phyloP scores from a whole-genome alignment of 2,797 vertebrate genomes.

The Lepilemur ruficaudatus region DNA sequence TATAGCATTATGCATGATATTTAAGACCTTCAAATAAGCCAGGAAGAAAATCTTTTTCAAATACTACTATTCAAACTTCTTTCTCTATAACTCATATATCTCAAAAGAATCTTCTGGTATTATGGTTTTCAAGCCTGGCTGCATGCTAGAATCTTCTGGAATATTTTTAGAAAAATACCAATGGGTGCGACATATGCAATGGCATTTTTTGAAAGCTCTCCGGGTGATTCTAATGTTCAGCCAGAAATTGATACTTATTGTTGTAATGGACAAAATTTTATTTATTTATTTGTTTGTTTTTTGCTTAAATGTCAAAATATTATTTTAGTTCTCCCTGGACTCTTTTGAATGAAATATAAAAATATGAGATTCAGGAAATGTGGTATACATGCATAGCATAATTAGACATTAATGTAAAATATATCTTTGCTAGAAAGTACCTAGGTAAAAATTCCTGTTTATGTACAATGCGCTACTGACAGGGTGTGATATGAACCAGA shows the following conservation, averaged over 20 bases:
- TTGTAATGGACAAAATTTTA: slow-evolving; percentile 26
- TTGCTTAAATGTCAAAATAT: slow-evolving; percentile 59
- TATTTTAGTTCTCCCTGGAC: slow-evolving; percentile 9
- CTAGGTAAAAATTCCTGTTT: slow-evolving; percentile 46
- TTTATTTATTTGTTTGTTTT: neutral
- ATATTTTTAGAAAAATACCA: slow-evolving; percentile 41
- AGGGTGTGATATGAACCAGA: slow-evolving; percentile 30
- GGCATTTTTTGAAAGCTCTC: slow-evolving; percentile 37
- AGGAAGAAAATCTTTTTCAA: slow-evolving; percentile 33
- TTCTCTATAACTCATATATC: neutral
- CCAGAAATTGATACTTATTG: slow-evolving; percentile 39
- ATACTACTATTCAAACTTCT: slow-evolving; percentile 13
- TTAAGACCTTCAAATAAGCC: slow-evolving; percentile 22
- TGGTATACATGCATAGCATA: neutral
- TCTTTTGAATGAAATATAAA: slow-evolving; percentile 55
- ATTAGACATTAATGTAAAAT: slow-evolving; percentile 53
- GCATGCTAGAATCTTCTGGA: slow-evolving; percentile 4
- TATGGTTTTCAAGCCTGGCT: slow-evolving; percentile 38
- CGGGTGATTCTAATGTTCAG: slow-evolving; percentile 36
- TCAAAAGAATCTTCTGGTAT: slow-evolving; percentile 27
- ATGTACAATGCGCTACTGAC: neutral
- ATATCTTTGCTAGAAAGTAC: slow-evolving; percentile 44
- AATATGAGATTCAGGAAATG: slow-evolving; percentile 13
- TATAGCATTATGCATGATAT: neutral
- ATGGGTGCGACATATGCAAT: neutral